phyloP scores from a whole-genome alignment of 2,888 invertebrate species.

The Acronicta aceris region DNA sequence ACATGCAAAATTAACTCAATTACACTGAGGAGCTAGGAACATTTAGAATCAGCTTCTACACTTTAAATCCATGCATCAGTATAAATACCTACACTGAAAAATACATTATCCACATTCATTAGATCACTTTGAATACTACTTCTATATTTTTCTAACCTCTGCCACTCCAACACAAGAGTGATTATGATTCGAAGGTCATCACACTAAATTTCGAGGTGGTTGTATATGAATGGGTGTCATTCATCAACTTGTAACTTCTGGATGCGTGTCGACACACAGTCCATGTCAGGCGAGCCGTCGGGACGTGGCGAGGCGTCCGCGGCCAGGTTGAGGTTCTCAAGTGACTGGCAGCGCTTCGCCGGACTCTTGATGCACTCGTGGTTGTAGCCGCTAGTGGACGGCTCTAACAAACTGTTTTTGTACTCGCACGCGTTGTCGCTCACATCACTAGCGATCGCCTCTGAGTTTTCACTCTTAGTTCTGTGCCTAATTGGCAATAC shows the following conservation, averaged over 20 bases:
- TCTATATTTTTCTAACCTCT: conserved; percentile 60
- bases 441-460: conserved; percentile 79
- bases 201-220: conserved; percentile 61
- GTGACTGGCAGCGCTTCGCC: conserved; percentile 90
- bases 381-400: conserved; percentile 78
- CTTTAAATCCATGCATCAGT: conserved; percentile 64
- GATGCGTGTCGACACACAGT: conserved; percentile 90
- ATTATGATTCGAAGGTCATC: conserved; percentile 54
- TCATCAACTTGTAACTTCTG: conserved; percentile 90
- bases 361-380: conserved; percentile 73
- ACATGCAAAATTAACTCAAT: conserved; percentile 73
- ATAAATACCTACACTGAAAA: conserved; percentile 76
- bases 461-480: conserved; percentile 91
- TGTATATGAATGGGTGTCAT: conserved; percentile 71
- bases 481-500: conserved; percentile 88
- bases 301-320: conserved; percentile 74
- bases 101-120: conserved; percentile 73
- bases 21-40: conserved; percentile 79
- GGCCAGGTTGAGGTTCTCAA: conserved; percentile 88
- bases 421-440: conserved; percentile 74
- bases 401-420: conserved; percentile 77
- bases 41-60: conserved; percentile 72
- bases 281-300: conserved; percentile 88
- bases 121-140: conserved; percentile 74
- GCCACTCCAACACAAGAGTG: conserved; percentile 57